Base-by-base conservation (phyloP, 1,140 invertebrate species). In the Hylaeus anthracinus region DNA sequence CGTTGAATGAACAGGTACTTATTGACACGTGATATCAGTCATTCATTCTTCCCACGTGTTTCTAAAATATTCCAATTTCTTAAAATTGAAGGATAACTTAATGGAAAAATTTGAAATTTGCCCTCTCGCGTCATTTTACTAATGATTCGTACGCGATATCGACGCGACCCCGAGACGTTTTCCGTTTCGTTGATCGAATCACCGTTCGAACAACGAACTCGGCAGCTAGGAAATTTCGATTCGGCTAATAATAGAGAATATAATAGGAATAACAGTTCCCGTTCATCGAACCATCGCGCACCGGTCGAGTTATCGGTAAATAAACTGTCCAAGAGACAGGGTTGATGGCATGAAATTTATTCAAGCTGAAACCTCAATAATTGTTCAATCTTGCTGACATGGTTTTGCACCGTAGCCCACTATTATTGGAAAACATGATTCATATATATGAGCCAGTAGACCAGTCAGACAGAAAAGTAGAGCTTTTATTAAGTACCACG, bases 311-410 rank as follows among this genome's bases (percentile, higher is more conserved):
- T 90, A 90, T 91, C 84, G 89, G 90, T 90, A 56, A 73, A 58
- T 56, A 79, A 79, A 73, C 6, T 41, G 61, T 90, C 43, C 71
- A 71, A 79, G 77, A 79, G 80, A 83, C 79, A 88, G 85, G 81
- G 89, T 90, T 87, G 86, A 84, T 85, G 90, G 88, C 85, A 87
- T 88, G 87, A 90, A 90, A 89, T 84, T 90, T 86, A 86, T 79
- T 89, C 87, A 69, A 81, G 87, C 77, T 87, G 87, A 90, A 91
- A 88, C 90, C 87, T 90, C 90, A 87, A 91, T 91, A 91, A 91
- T 91, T 91, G 90, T 88, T 91, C 90, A 88, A 88, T 90, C 89
- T 90, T 89, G 85, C 84, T 88, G 79, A 87, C 82, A 90, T 81
- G 85, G 83, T 81, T 78, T 85, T 86, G 83, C 84, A 90, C 78